phyloP scores from a whole-genome alignment of 2,888 invertebrate species.

The Encarsia formosa region DNA sequence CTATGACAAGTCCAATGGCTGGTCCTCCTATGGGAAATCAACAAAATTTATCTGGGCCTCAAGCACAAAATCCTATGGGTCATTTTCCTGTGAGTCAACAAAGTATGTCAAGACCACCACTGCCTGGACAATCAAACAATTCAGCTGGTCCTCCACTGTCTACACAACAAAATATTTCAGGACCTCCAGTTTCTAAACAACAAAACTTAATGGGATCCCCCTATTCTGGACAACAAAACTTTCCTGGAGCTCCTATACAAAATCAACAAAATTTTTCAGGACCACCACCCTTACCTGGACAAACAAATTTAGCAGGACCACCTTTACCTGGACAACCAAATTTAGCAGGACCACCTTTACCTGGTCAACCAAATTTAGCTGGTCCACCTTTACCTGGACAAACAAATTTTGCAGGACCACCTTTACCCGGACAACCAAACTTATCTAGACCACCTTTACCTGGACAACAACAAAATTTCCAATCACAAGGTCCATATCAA shows the following conservation, averaged over 20 bases:
- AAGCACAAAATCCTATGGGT: too few relatives aligned
- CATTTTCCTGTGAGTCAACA: too few relatives aligned
- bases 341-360: conserved; percentile 26
- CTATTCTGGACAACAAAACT: conserved; percentile 31
- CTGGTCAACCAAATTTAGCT: conserved; percentile 27
- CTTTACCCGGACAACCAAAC: conserved; percentile 33
- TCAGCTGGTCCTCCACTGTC: conserved; percentile 26
- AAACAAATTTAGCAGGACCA: conserved; percentile 17
- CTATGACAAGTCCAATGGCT: neutral
- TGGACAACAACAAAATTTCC: conserved; percentile 45
- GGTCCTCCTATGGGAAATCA: conserved; percentile 29
- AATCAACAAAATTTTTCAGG: conserved; percentile 27
- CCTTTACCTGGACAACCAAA: conserved; percentile 28
- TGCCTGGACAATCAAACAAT: conserved; percentile 27
- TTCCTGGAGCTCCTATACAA: conserved; percentile 7
- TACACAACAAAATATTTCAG: conserved; percentile 28
- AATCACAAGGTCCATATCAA: conserved; percentile 29
- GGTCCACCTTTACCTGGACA: conserved; percentile 8
- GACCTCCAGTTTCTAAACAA: conserved; percentile 10
- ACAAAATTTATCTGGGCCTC: conserved; percentile 14
- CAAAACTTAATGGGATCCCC: conserved; percentile 25
- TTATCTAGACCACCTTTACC: conserved; percentile 34
- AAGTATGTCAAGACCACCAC: conserved; percentile 23
- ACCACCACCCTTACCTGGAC: conserved; percentile 23
- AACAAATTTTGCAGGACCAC: conserved; percentile 18